Percentiles rank a stretch among this genome's conserved stretches.
Conservation (phyloP, 1,140 invertebrate species). For the Branchinecta lynchi region DNA sequence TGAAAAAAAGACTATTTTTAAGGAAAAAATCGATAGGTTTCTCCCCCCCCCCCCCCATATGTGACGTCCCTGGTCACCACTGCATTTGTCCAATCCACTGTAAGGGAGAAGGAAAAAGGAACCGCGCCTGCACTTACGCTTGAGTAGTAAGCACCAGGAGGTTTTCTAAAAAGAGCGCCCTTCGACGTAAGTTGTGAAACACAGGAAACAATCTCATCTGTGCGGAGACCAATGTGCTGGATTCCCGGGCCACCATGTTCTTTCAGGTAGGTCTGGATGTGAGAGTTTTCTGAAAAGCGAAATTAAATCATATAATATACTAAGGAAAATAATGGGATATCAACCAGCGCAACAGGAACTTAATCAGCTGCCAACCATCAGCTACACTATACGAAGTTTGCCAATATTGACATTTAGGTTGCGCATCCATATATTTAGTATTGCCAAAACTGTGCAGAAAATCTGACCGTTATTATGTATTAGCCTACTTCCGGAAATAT, state of each 20-base stretch:
- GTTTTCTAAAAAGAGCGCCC: constrained; percentile 33
- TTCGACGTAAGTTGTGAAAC: constrained; percentile 28
- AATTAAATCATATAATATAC: background rate
- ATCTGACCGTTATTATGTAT: no score
- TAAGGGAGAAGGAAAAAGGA: constrained; percentile 9
- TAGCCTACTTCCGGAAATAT: no score
- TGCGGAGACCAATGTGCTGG: constrained; percentile 37
- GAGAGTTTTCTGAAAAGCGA: constrained; percentile 30
- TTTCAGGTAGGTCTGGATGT: constrained; percentile 34
- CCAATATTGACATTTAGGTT: background rate
- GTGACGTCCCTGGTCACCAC: no score
- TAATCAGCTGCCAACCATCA: background rate
- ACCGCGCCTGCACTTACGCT: constrained; percentile 13
- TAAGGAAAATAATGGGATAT: background rate
- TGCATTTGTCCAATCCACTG: background rate
- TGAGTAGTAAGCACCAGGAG: constrained; percentile 36
- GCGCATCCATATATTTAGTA: no score
- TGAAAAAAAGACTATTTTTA: background rate
- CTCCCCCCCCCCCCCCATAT: no score
- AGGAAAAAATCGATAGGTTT: no score
- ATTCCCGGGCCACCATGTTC: constrained; percentile 36
- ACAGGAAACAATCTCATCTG: constrained; percentile 30
- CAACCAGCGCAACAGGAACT: background rate
- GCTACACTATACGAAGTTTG: background rate
- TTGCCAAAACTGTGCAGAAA: no score